Evolutionary conservation across 2,797 vertebrate genomes (phyloP).

Genomic region (Alcedo atthis): DNA sequence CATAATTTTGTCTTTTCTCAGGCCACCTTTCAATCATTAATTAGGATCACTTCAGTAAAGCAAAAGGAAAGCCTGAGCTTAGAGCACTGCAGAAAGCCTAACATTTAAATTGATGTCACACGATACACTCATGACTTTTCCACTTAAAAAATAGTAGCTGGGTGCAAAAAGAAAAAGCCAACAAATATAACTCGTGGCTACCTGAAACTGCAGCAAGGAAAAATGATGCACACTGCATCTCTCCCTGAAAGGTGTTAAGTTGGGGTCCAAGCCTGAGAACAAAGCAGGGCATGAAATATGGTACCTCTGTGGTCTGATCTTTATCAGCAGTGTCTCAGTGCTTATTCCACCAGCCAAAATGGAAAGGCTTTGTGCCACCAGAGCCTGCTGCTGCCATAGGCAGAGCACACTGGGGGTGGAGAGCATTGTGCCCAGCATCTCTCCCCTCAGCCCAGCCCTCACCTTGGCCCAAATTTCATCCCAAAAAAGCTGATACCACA

Average conservation of each 20-base stretch:
- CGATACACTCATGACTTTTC: background rate
- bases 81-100: background rate
- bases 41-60: background rate
- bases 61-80: background rate
- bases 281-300: background rate
- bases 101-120: background rate
- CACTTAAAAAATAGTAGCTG: background rate
- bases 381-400: background rate
- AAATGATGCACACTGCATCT: background rate
- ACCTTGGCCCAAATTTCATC: fast-evolving
- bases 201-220: background rate
- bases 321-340: background rate
- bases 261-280: background rate
- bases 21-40: background rate
- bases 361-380: background rate
- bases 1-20: background rate
- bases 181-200: background rate
- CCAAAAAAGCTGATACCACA: background rate
- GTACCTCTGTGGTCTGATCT: background rate
- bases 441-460: background rate
- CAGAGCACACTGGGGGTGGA: background rate
- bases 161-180: background rate
- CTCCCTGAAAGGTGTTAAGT: background rate
- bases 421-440: background rate
- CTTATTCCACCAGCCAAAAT: background rate